Evolutionary conservation across 2,888 invertebrate species (phyloP).

Genomic region (Tipula lateralis): DNA sequence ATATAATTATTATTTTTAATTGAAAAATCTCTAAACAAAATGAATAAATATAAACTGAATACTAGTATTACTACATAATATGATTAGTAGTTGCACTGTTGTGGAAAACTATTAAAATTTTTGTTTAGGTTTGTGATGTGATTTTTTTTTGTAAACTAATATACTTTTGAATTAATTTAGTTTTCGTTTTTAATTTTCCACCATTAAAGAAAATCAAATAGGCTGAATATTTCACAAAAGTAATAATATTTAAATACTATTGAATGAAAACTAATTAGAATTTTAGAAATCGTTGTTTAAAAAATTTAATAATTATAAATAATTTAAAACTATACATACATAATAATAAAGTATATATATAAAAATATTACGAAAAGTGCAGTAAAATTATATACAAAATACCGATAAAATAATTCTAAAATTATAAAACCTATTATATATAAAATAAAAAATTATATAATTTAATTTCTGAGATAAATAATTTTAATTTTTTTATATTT

Average conservation of each 20-base stretch:
- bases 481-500: slow-evolving; percentile 4
- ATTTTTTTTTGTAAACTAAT: neutral
- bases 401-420: slow-evolving; percentile 6
- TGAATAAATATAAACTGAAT: neutral
- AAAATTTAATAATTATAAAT: neutral
- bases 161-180: slow-evolving; percentile 15
- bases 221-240: slow-evolving; percentile 14
- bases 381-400: neutral
- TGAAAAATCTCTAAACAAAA: neutral
- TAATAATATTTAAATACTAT: neutral
- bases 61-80: neutral
- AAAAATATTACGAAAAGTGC: neutral
- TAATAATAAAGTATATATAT: neutral
- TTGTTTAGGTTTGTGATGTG: slow-evolving; percentile 11
- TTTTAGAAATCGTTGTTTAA: slow-evolving; percentile 4
- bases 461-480: neutral
- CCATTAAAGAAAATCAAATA: neutral
- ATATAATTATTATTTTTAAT: neutral
- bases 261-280: slow-evolving; percentile 11
- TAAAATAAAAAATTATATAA: neutral
- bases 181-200: neutral
- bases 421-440: neutral
- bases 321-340: neutral
- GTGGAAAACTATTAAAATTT: neutral
- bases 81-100: slow-evolving; percentile 13